Percentiles rank a stretch among this genome's conserved stretches.
Conservation (phyloP, 2,797 vertebrate genomes). For the Phalanger gymnotis region DNA sequence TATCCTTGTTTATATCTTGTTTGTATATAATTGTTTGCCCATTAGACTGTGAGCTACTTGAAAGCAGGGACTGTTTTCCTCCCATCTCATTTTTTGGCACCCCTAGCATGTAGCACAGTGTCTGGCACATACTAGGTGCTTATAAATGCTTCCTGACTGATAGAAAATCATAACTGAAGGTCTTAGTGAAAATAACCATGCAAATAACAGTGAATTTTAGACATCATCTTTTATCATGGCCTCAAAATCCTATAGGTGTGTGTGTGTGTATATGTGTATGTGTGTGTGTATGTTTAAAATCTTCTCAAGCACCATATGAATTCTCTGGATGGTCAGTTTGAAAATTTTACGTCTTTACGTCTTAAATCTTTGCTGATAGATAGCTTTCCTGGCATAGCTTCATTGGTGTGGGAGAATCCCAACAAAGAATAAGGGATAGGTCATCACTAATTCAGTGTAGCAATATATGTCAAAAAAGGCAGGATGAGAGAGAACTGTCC, state of each 20-base stretch:
- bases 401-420: conserved; percentile 18
- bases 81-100: not conserved
- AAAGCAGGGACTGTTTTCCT: not conserved
- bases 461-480: not conserved
- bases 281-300: not conserved
- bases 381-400: conserved; percentile 36
- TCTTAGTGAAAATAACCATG: conserved; percentile 2
- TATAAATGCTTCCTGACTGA: not conserved
- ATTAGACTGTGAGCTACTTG: not conserved
- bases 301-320: not conserved
- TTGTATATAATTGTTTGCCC: not conserved
- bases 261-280: not conserved
- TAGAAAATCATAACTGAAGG: not conserved
- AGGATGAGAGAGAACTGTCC: not conserved
- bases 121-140: not conserved
- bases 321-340: conserved; percentile 18
- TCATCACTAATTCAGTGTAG: not conserved
- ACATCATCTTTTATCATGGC: not conserved
- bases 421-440: not conserved
- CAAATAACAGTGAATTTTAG: not conserved
- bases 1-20: not conserved
- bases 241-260: not conserved
- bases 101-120: not conserved
- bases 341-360: not conserved
- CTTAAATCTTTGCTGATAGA: conserved; percentile 13